Base-by-base conservation (phyloP, 2,888 invertebrate genomes). In the Nebria salina region DNA sequence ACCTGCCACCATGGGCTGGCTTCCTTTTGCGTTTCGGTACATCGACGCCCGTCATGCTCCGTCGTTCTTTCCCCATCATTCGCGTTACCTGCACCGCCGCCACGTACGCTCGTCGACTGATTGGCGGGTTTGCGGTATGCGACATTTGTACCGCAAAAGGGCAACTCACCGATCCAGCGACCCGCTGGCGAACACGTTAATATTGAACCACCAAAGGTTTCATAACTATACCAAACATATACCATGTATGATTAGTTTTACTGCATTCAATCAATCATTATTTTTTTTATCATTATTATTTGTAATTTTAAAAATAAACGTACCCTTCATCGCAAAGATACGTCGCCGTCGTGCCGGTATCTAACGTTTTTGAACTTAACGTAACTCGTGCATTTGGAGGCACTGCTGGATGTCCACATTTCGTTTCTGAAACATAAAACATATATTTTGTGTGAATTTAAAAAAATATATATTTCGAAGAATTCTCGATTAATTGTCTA, bases 1-100 rank as follows among this genome's bases (percentile, higher is more conserved):
- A 97, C 97, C 85, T 95, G 94, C 97, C 97, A 97, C 96, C 97
- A 97, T 0, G 97, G 97, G 26, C 96, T 96, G 0, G 95, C 94
- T 86, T 97, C 97, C 82, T 94, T 93, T 87, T 95, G 95, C 0
- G 97, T 97, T 90, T 97, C 97, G 0, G 96, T 95, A 88, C 97
- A 97, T 83, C 95, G 91, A 87, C 95, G 94, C 13, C 95, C 96
- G 85, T 97, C 97, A 86, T 97, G 96, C 82, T 96, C 95, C 65
- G 95, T 93, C 83, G 94, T 93, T 84, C 91, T 91, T 87, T 96
- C 95, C 1, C 97, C 97, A 86, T 97, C 97, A 86, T 97, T 97
- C 13, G 96, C 97, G 87, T 95, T 96, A 77, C 92, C 91, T 0
- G 96, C 94, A 5, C 92, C 92, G 1, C 97, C 97, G 1, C 96